Evolutionary conservation across 2,113 vertebrate genomes (phyloP), one percentile per base, ranked within the genome.

Genomic region (Garra rufa): DNA sequence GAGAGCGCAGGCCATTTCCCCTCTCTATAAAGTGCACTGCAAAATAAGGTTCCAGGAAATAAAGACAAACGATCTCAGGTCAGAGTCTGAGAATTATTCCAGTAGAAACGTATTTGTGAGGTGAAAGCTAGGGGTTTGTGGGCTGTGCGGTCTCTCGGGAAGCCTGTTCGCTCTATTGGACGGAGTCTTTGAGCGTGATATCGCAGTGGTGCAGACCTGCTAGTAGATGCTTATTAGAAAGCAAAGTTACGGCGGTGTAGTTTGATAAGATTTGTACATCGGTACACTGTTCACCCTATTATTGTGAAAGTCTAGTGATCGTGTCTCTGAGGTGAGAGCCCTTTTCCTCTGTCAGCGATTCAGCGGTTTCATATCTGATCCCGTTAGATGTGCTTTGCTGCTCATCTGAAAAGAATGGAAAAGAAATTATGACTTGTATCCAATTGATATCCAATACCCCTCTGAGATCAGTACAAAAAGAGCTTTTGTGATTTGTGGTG

Each of bases 361-460:
- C 28, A 70, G 3, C 3, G 14, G 3, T 81, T 81, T 7, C 79
- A 14, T 38, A 70, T 69, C 81, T 79, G 73, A 83, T 86, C 59
- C 78, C 46, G 61, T 55, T 70, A 78, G 84, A 76, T 61, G 79
- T 70, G 52, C 74, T 86, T 85, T 83, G 55, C 75, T 82, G 79
- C 38, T 82, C 71, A 75, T 75, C 69, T 87, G 77, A 28, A 82
- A 86, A 85, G 88, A 92, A 91, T 90, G 85, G 84, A 86, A 85
- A 86, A 79, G 24, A 88, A 91, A 90, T 90, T 76, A 81, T 90
- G 88, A 91, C 76, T 83, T 81, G 89, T 87, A 30, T 87, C 44
- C 86, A 65, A 63, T 6, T 67, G 43, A 19, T 50, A 67, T 67
- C 13, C 19, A 55, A 34, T 55, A 71, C 17, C 48, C 65, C 14